These are phyloP conservation scores for Blennius ocellaris DNA, from an alignment of 2,113 vertebrate genomes.

Conservation along the genomic window DNA sequence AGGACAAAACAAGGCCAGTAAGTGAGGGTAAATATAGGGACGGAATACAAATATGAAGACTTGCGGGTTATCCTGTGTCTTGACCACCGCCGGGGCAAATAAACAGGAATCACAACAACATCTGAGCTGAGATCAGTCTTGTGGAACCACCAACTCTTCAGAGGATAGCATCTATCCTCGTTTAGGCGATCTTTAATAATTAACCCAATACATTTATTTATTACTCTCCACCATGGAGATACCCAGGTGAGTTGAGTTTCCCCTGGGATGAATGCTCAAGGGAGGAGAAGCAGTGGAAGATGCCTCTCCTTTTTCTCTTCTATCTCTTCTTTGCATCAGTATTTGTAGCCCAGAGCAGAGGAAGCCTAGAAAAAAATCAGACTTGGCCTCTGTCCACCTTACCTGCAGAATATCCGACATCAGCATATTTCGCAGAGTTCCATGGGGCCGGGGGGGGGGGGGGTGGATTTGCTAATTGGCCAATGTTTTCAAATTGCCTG, in stretches of 20 bases:
- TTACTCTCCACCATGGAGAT: slow-evolving; percentile 62
- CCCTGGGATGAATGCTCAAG: slow-evolving; percentile 65
- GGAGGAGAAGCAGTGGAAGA: slow-evolving; percentile 58
- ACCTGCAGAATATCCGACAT: slow-evolving; percentile 70
- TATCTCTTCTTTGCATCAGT: slow-evolving; percentile 55
- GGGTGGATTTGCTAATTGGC: slow-evolving; percentile 46
- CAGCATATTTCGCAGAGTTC: slow-evolving; percentile 72
- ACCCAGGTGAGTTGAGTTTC: slow-evolving; percentile 76
- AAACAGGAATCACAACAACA: slow-evolving; percentile 67
- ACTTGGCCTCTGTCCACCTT: slow-evolving; percentile 79
- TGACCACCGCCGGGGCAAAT: slow-evolving; percentile 60
- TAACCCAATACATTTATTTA: slow-evolving; percentile 79
- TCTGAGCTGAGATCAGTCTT: slow-evolving; percentile 41
- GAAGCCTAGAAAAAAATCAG: slow-evolving; percentile 54
- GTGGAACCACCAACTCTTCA: slow-evolving; percentile 51
- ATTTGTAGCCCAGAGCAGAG: slow-evolving; percentile 75
- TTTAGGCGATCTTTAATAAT: slow-evolving; percentile 83
- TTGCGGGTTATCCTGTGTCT: not conserved
- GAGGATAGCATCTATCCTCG: slow-evolving; percentile 74
- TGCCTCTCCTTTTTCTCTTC: slow-evolving; percentile 50
- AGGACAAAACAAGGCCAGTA: not conserved
- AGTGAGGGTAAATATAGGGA: slow-evolving; percentile 3
- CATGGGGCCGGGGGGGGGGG: slow-evolving; percentile 29
- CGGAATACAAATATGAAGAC: slow-evolving; percentile 18
- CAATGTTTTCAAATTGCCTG: slow-evolving; percentile 35